A percentile compares a stretch with the other conserved stretches of the same genome.
phyloP scores from a whole-genome alignment of 1,140 invertebrate genomes.

The Aphaenogaster floridana region DNA sequence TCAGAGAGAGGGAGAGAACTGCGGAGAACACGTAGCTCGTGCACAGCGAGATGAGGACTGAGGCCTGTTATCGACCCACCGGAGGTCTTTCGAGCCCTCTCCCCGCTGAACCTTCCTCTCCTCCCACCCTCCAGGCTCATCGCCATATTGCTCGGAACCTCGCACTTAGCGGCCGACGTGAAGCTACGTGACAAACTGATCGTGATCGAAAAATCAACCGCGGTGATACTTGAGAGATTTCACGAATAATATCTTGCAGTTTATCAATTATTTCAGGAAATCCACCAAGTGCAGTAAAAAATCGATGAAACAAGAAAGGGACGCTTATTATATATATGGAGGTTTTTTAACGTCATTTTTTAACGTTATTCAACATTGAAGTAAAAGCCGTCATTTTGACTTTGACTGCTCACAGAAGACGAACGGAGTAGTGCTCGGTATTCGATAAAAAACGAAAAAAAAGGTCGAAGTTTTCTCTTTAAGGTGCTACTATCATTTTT shows the following conservation, averaged over 20 bases:
- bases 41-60: constrained; percentile 81
- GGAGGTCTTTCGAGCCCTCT: constrained; percentile 59
- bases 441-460: too few species aligned
- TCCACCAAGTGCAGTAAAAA: neutral
- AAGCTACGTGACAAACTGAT: neutral
- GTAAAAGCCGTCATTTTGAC: too few species aligned
- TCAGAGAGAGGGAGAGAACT: neutral
- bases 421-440: too few species aligned
- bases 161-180: neutral
- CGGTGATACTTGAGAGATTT: neutral
- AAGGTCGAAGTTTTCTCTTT: too few species aligned
- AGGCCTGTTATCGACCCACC: constrained; percentile 82
- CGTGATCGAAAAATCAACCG: neutral
- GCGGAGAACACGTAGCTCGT: constrained; percentile 65
- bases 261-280: neutral
- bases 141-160: constrained; percentile 61
- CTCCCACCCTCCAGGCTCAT: constrained; percentile 24
- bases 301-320: neutral
- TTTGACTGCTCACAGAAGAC: too few species aligned
- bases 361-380: too few species aligned
- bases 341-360: too few species aligned
- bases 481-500: too few species aligned
- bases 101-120: constrained; percentile 33
- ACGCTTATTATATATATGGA: too few species aligned
- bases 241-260: neutral